Evolutionary conservation across 2,888 invertebrate genomes (phyloP).

Genomic region (Phasia obesa): DNA sequence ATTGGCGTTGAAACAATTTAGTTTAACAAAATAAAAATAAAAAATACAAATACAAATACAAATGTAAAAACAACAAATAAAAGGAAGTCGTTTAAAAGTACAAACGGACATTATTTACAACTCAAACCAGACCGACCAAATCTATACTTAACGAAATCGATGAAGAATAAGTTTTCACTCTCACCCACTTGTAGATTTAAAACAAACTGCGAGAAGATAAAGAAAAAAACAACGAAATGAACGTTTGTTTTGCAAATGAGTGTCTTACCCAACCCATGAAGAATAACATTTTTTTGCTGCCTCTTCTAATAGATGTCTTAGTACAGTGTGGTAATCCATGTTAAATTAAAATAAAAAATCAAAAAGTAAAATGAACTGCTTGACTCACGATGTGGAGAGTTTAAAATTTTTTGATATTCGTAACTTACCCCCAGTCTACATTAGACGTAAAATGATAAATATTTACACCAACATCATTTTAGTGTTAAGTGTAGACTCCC

Average conservation of each 20-base stretch:
- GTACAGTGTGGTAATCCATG: constrained; percentile 3
- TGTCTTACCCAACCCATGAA: constrained; percentile 28
- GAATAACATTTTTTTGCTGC: background rate
- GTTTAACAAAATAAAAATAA: constrained; percentile 69
- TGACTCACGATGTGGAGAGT: no score
- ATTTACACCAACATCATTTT: no score
- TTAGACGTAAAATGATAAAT: no score
- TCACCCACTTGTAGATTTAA: constrained; percentile 60
- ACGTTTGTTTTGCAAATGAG: constrained; percentile 62
- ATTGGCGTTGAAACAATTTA: constrained; percentile 81
- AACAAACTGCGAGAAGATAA: constrained; percentile 45
- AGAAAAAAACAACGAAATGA: constrained; percentile 21
- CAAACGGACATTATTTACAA: constrained; percentile 82
- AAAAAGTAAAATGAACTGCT: no score
- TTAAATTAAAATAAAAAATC: background rate
- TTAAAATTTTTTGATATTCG: no score
- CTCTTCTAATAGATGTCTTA: constrained; percentile 7
- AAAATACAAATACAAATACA: constrained; percentile 47
- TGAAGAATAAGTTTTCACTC: constrained; percentile 53
- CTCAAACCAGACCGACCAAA: constrained; percentile 76
- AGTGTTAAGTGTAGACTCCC: no score
- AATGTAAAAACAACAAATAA: constrained; percentile 77
- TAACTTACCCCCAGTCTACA: no score
- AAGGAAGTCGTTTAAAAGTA: constrained; percentile 82
- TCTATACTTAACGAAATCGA: constrained; percentile 49